These are phyloP conservation scores for Pseudois nayaur DNA, from an alignment of 2,113 vertebrate species.

Conservation along the genomic window DNA sequence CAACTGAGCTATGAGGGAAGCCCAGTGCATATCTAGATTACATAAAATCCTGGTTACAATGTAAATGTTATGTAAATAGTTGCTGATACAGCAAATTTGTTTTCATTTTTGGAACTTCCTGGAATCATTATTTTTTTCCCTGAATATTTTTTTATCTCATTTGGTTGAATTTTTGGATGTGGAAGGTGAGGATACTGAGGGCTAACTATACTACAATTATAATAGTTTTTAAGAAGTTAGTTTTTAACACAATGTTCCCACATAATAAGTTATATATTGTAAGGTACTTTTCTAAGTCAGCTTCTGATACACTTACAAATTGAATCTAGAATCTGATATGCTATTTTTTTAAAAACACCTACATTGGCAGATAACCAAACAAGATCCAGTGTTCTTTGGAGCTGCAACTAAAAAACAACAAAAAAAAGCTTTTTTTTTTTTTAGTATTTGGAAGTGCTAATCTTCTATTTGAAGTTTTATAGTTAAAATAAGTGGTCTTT, in stretches of 20 bases:
- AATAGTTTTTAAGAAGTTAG: not conserved
- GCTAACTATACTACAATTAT: not conserved
- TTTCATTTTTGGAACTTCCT: not conserved
- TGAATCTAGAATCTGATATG: not conserved
- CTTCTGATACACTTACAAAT: not conserved
- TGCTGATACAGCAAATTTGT: not conserved
- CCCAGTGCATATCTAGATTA: not conserved
- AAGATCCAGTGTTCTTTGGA: not conserved
- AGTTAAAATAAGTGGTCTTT: not conserved
- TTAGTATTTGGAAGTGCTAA: not conserved
- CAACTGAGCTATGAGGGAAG: not conserved
- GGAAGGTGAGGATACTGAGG: not conserved
- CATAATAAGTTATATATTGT: not conserved
- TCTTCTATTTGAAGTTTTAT: not conserved
- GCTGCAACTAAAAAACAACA: not conserved
- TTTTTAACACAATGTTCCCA: not conserved
- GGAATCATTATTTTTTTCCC: not conserved
- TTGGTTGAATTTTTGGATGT: not conserved
- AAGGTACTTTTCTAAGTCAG: not conserved
- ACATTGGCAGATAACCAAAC: not conserved
- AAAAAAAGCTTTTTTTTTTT: not conserved
- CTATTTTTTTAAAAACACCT: not conserved
- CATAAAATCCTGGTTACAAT: not conserved
- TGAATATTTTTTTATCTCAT: not conserved
- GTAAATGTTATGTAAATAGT: not conserved